A percentile compares a stretch with the other conserved stretches of the same genome.
These are phyloP conservation scores for Umimayanthus kanabou DNA, from an alignment of 92 coral and sea anemone species.

Conservation along the genomic window DNA sequence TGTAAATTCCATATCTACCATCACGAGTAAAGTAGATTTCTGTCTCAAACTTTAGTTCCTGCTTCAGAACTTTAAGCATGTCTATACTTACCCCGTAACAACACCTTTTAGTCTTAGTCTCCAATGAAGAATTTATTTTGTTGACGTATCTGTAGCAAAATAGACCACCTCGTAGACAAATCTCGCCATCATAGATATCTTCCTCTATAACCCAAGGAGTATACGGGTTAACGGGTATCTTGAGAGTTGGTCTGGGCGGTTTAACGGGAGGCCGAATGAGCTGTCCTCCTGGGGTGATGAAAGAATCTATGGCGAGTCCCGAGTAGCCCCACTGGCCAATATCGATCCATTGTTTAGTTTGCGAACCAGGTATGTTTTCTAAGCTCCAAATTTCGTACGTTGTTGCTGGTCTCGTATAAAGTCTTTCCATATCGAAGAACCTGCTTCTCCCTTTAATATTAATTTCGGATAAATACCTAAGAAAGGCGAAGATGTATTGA, in stretches of 20 bases:
- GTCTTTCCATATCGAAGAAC: not conserved
- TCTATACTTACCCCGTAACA: constrained; percentile 1
- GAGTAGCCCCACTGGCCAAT: not conserved
- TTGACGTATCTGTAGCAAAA: constrained; percentile 11
- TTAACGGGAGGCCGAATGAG: not conserved
- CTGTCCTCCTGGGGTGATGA: not conserved
- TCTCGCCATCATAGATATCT: not conserved
- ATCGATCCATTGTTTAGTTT: not conserved
- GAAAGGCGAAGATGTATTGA: not conserved
- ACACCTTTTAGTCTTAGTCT: not conserved
- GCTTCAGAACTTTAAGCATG: not conserved
- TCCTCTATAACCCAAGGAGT: constrained; percentile 1
- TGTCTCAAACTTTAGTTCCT: not conserved
- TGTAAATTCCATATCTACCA: constrained; percentile 1
- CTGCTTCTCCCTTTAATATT: not conserved
- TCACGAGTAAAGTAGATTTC: constrained; percentile 1
- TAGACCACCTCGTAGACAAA: constrained; percentile 2
- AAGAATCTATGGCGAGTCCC: not conserved
- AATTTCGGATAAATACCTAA: not conserved
- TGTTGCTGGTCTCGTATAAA: not conserved
- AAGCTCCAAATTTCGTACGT: not conserved
- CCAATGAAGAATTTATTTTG: not conserved
- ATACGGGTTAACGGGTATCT: not conserved
- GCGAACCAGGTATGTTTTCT: not conserved
- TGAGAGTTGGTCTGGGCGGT: not conserved